Evolutionary conservation across 2,113 vertebrate species (phyloP).

Genomic region (Rynchops niger): DNA sequence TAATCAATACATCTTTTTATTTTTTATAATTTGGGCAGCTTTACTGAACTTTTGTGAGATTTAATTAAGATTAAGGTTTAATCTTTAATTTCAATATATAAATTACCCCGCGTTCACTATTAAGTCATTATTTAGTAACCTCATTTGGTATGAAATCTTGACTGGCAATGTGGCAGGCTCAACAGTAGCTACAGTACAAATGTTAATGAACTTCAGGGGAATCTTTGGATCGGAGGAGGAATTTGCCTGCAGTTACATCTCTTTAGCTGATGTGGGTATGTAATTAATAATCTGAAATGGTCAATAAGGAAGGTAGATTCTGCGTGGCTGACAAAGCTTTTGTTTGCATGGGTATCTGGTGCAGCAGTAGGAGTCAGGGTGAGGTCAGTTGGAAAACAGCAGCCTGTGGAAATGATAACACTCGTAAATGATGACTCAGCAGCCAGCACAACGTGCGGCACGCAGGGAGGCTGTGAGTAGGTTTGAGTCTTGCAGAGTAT

Average conservation of each 20-base stretch:
- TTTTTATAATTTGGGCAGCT: conserved; percentile 61
- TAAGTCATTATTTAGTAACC: conserved; percentile 63
- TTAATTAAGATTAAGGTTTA: conserved; percentile 78
- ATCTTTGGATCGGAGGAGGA: not conserved
- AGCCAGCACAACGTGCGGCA: not conserved
- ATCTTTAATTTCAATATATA: conserved; percentile 71
- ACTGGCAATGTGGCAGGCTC: conserved; percentile 24
- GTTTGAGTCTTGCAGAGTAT: not conserved
- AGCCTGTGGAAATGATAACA: conserved; percentile 1
- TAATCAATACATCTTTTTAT: conserved; percentile 75
- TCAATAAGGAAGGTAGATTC: not conserved
- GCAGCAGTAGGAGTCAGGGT: conserved; percentile 3
- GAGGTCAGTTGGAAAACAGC: conserved; percentile 34
- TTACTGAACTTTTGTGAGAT: conserved; percentile 69
- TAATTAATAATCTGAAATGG: not conserved
- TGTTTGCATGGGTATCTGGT: not conserved
- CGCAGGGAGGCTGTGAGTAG: accelerated
- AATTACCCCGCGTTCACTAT: conserved; percentile 43
- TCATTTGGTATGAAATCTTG: conserved; percentile 47
- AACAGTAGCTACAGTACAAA: conserved; percentile 21
- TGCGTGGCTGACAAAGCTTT: not conserved
- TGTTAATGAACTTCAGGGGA: conserved; percentile 32
- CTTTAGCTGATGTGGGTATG: not conserved
- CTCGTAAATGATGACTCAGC: not conserved
- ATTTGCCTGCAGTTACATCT: not conserved